Conservation (phyloP, 2,113 vertebrate species). For the Hippocampus barbouri region DNA sequence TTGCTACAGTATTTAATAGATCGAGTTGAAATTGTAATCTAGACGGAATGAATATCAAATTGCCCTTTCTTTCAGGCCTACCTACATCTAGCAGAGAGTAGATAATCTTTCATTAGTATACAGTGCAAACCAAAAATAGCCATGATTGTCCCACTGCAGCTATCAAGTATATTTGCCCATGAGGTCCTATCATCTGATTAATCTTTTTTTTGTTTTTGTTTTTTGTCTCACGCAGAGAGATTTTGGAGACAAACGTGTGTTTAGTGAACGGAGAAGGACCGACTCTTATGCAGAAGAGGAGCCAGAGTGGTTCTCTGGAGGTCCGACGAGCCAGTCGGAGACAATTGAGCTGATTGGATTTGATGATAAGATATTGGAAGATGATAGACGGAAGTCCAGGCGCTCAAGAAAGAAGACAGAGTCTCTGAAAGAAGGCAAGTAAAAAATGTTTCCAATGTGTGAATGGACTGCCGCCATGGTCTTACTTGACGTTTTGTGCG, state of each 20-base stretch:
- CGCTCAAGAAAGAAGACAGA: slow-evolving; percentile 80
- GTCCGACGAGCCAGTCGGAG: slow-evolving; percentile 97
- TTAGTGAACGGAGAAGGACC: slow-evolving; percentile 91
- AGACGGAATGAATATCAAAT: neutral
- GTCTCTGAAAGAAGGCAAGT: slow-evolving; percentile 85
- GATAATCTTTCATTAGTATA: neutral
- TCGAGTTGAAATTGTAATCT: neutral
- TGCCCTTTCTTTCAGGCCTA: neutral
- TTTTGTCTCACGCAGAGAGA: slow-evolving; percentile 77
- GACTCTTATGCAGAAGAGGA: slow-evolving; percentile 97
- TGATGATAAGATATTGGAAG: slow-evolving; percentile 92
- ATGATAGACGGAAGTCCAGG: slow-evolving; percentile 87
- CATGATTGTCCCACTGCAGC: neutral
- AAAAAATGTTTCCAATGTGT: neutral
- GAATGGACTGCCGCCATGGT: neutral
- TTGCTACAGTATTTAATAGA: neutral
- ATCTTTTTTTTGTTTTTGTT: neutral
- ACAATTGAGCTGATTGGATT: slow-evolving; percentile 97
- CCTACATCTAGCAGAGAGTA: neutral
- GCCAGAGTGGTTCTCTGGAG: slow-evolving; percentile 96
- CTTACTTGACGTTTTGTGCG: neutral
- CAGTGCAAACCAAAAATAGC: neutral
- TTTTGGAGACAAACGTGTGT: slow-evolving; percentile 91
- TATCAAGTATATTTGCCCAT: neutral
- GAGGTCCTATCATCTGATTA: neutral